Conservation (phyloP, 2,113 vertebrate genomes). For the Colistium nudipinnis region DNA sequence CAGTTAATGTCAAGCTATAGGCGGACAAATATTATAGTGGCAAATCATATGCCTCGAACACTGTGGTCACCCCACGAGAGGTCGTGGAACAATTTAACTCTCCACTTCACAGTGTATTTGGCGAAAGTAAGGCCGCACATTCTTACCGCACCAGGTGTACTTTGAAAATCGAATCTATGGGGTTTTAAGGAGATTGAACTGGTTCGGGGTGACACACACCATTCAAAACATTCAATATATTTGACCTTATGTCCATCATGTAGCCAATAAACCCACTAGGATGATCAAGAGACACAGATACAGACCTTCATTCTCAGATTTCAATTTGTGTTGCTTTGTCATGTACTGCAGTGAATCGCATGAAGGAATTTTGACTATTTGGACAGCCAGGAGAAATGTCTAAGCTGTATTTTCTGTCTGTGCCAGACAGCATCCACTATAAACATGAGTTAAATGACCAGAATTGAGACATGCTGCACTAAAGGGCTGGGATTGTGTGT, state of each 20-base stretch:
- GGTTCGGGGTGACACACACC: background rate
- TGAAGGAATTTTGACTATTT: too few relatives aligned
- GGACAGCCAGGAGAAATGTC: too few relatives aligned
- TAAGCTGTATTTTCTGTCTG: too few relatives aligned
- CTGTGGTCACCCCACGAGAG: constrained; percentile 43
- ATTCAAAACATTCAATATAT: background rate
- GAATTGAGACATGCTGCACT: too few relatives aligned
- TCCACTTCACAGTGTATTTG: constrained; percentile 17
- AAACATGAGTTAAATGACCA: too few relatives aligned
- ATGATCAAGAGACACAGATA: too few relatives aligned
- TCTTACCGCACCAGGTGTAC: constrained; percentile 15
- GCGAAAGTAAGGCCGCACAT: background rate
- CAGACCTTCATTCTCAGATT: too few relatives aligned
- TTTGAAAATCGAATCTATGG: constrained; percentile 21
- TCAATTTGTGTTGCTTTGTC: too few relatives aligned
- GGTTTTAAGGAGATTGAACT: constrained; percentile 11
- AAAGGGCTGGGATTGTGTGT: too few relatives aligned
- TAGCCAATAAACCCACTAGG: background rate
- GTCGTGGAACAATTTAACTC: constrained; percentile 53
- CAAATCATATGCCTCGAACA: constrained; percentile 29
- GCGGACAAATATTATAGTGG: constrained; percentile 5
- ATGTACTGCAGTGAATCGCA: too few relatives aligned
- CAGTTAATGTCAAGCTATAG: constrained; percentile 40
- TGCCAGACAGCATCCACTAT: too few relatives aligned
- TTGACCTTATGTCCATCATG: background rate